Base-by-base conservation (phyloP, 2,113 vertebrate genomes). In the Poecilia latipinna region DNA sequence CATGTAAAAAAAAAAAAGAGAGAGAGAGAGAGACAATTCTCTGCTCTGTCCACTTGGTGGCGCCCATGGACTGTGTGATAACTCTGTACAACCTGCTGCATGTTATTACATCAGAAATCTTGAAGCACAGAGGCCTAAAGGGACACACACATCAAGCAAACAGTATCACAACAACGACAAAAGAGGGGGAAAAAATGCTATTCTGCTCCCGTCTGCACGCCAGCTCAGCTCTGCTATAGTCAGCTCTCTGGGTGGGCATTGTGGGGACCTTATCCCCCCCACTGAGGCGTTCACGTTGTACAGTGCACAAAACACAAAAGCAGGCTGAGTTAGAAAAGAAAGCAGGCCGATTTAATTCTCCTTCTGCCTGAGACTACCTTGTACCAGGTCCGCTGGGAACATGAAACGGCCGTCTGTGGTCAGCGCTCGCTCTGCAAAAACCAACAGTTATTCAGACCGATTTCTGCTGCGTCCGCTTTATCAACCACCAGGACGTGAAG, bases 351-450 rank as follows among this genome's bases (percentile, higher is more conserved):
- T 31, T 11, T 68, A 70, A 66, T 42, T 74, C 72, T 32, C 64
- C 39, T 7, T 74, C 60, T 26, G 64, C 80, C 66, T 61, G 19
- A 67, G 79, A 92, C 88, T 95, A 97, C 96, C 96, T 97, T 97
- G 96, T 66, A 95, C 95, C 82, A 93, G 93, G 73, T 94, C 95
- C 78, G 95, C 93, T 0, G 97, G 97, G 86, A 98, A 98, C 92
- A 98, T 87, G 39, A 95, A 98, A 60, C 97, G 95, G 83, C 96
- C 96, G 2, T 98, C 97, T 0, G 96, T 98, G 77, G 96, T 97
- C 89, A 97, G 94, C 0, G 96, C 96, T 68, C 96, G 93, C 88
- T 97, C 96, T 98, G 95, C n/a, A 95, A 94, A 94, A 89, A 94
- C 0, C 89, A 87, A 93, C 88, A 92, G 85, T 81, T 78, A 83